Evolutionary conservation across 2,888 invertebrate genomes (phyloP), one percentile per base, ranked within the genome.

Genomic region (Microdon myrmicae): DNA sequence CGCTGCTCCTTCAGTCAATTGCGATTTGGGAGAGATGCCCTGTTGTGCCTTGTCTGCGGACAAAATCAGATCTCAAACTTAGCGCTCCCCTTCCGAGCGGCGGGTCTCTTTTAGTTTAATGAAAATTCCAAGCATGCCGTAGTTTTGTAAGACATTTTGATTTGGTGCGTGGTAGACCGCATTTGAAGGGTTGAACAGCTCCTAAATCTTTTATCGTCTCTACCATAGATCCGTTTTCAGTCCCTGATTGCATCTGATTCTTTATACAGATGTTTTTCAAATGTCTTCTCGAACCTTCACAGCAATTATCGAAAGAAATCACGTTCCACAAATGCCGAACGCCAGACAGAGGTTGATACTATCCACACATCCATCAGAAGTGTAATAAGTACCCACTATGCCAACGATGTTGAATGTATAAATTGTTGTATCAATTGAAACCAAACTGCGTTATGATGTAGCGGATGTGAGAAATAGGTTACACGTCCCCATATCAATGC

Each of bases 121-220:
- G 58, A 64, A 64, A 64, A 64, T 64, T 64, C 61, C 61, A 58
- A 58, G 51, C 61, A 41, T 64, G 58, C 61, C 61, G 39, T 45
- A 58, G 35, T 51, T 56, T 58, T 58, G 61, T 64, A 51, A 58
- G 61, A 41, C 58, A 58, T 45, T 64, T 45, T 60, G 61, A 64
- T 64, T 64, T 45, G 45, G 39, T 64, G 48, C 51, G 58, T 58
- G 45, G 49, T 45, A 58, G 35, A 35, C 56, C 60, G 38, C 34
- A 43, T 35, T 41, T 49, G 47, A 64, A 51, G 61, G 61, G 56
- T 64, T 64, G 61, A 41, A 54, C 31, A 31, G 43, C 23, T 61
- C 49, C 44, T 5, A 26, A 29, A 19, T 48, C 31, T 20, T 43
- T 37, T n/a, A 7, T 16, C 26, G 19, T 23, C 2, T 25, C 6